phyloP scores from a whole-genome alignment of 2,888 invertebrate species.

The Dryobotodes eremita region DNA sequence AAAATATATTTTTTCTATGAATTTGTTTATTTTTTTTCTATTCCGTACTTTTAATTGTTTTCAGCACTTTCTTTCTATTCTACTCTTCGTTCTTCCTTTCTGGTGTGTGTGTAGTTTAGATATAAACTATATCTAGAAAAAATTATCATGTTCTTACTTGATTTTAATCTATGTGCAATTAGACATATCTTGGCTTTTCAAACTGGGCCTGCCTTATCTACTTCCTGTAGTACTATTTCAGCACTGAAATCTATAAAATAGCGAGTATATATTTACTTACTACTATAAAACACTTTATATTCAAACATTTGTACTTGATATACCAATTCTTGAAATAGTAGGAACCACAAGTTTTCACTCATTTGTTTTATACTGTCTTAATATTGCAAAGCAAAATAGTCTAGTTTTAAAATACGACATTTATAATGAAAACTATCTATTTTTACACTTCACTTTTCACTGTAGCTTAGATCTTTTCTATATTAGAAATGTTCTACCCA shows the following conservation, averaged over 20 bases:
- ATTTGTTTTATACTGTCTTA: conserved; percentile 6
- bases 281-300: not conserved
- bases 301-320: conserved; percentile 9
- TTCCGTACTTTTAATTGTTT: conserved; percentile 46
- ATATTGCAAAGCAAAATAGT: conserved; percentile 1
- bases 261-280: not conserved
- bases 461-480: conserved; percentile 4
- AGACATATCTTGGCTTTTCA: conserved; percentile 65
- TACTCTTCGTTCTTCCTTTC: conserved; percentile 23
- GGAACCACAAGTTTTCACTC: not conserved
- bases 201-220: conserved; percentile 60
- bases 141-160: conserved; percentile 2
- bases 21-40: conserved; percentile 53
- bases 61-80: conserved; percentile 37
- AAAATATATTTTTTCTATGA: conserved; percentile 70
- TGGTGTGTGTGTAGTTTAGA: conserved; percentile 28
- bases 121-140: conserved; percentile 2
- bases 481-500: not conserved
- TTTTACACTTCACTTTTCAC: conserved; percentile 49
- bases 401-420: conserved; percentile 1
- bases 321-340: not conserved
- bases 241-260: conserved; percentile 3
- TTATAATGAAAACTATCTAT: conserved; percentile 5
- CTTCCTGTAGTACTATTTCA: not conserved
- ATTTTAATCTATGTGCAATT: conserved; percentile 17